Base-by-base conservation (phyloP, 2,113 vertebrate species). In the Trichomycterus rosablanca region DNA sequence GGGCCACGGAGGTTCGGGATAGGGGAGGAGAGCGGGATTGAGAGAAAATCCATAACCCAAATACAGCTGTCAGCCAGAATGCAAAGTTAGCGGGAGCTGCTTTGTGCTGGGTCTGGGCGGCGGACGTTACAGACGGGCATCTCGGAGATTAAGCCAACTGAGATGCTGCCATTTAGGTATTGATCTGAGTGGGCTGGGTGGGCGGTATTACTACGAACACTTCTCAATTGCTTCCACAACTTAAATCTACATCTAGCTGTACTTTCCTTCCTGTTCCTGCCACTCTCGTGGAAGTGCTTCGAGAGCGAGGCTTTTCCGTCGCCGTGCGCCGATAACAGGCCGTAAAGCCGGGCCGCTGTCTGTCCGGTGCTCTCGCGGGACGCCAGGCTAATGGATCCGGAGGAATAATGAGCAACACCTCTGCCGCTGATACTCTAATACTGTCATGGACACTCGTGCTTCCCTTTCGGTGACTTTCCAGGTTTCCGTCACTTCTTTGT, bases 11-110 rank as follows among this genome's bases (percentile, higher is more conserved):
- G 74, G 50, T 59, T 45, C 50, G 66, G 45, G 45, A 28, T 42
- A 61, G 23, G 43, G 54, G 50, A 32, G 55, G 74, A 58, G 70
- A 74, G 74, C 70, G 51, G 76, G 74, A 78, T 64, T 87, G 83
- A 88, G 84, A 83, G 85, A 86, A 87, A 88, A 89, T 88, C 87
- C 80, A 89, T 88, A 88, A 84, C 87, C 83, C 81, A 86, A 87
- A 87, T 83, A 86, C 83, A 88, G 84, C 86, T 87, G 86, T 86
- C 87, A 86, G 76, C 56, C 67, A 65, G 70, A 63, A 74, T 65
- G 80, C 83, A 50, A 78, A 81, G 73, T 84, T 84, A 85, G 81
- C 76, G 65, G 74, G 76, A 76, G 83, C 49, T 22, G 52, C 79
- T 65, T 49, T 60, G 63, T 73, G 66, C 68, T 51, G 66, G 74